phyloP scores from a whole-genome alignment of 2,113 vertebrate species.

The Eleginops maclovinus region DNA sequence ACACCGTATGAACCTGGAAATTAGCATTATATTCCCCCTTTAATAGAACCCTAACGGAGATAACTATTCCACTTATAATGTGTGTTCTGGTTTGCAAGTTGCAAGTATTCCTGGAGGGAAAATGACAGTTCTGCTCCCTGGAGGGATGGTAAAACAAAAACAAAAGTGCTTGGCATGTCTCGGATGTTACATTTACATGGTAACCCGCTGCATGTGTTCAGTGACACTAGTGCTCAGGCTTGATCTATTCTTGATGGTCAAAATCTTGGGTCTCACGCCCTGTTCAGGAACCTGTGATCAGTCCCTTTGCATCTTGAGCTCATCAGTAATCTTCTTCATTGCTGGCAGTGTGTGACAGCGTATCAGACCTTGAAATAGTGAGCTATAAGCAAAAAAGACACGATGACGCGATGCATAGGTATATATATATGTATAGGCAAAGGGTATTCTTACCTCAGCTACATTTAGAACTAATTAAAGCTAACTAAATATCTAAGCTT shows the following conservation, averaged over 20 bases:
- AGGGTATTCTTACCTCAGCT: too few species aligned
- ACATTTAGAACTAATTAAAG: neutral
- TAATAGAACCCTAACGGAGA: neutral
- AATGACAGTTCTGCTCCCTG: neutral
- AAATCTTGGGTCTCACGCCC: neutral
- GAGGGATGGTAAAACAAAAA: slow-evolving; percentile 24
- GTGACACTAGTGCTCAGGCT: neutral
- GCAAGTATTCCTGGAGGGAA: too few species aligned
- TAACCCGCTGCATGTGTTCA: neutral
- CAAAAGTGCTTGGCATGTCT: neutral
- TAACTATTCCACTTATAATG: neutral
- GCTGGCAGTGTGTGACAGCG: neutral
- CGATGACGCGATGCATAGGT: too few species aligned
- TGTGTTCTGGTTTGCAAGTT: too few species aligned
- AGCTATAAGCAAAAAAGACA: too few species aligned
- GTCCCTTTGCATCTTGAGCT: neutral
- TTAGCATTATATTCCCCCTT: neutral
- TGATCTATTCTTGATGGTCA: neutral
- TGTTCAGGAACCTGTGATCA: neutral
- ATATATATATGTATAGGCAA: too few species aligned
- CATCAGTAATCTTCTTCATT: neutral
- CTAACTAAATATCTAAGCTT: neutral
- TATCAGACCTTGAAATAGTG: too few species aligned
- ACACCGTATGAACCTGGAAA: too few species aligned
- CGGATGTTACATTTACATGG: neutral